Evolutionary conservation across 1,140 invertebrate species (phyloP), one percentile per base, ranked within the genome.

Genomic region (Zaprionus tsacasi): DNA sequence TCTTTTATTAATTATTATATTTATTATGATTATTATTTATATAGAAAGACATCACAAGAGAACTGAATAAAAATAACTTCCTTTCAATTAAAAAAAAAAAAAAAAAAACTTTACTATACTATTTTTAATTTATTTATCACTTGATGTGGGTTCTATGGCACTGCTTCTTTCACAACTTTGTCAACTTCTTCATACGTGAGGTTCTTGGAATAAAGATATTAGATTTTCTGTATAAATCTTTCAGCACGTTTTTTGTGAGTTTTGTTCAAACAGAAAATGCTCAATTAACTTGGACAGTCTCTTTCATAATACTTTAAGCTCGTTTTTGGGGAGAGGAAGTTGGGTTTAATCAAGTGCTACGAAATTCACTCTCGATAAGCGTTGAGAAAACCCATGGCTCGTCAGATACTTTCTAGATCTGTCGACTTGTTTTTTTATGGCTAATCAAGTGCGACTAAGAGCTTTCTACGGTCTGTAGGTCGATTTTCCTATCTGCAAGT

Each of bases 361-460:
- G 2, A 40, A 13, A 17, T 38, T 57, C 33, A n/a, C 55, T 57
- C 8, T 56, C 30, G 30, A 43, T 43, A 15, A 43, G n/a, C 40
- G 13, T n/a, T 7, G n/a, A 13, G 40, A 2, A 43, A 43, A 33
- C 30, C 5, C 30, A 6, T 6, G 30, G 30, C 1, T 33, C n/a
- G n/a, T 15, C 13, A 45, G 40, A 8, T 36, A 58, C 56, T 58
- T 58, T 58, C 56, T 58, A 58, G 56, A 40, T 38, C 56, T 35
- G 55, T 38, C 33, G 25, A 36, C 59, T 73, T 83, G 2, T 21
- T 21, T 21, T 21, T 21, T 83, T 70, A 77, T 64, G 66, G 33
- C 17, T 54, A 67, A 73, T 77, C 79, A 65, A 66, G 38, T 78
- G 71, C 71, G 69, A 54, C 69, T 15, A 10, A 12, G 55, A 61